phyloP scores from a whole-genome alignment of 2,888 invertebrate species.

The Octonoba sinensis region DNA sequence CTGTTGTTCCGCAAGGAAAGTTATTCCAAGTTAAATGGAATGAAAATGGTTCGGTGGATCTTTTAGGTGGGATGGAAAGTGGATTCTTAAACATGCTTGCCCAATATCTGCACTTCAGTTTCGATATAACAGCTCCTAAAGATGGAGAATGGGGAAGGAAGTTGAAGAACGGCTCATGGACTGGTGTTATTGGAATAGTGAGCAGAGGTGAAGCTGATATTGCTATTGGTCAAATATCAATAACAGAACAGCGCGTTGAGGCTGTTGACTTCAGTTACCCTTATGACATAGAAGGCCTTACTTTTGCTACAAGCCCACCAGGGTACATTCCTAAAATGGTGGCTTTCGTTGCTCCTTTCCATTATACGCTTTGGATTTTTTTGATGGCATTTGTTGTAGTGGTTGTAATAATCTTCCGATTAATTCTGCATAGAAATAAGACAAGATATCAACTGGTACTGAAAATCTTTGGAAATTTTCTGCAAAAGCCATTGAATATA shows the following conservation, averaged over 20 bases:
- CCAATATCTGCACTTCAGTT: background rate
- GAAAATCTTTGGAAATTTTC: constrained; percentile 12
- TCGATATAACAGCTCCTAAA: background rate
- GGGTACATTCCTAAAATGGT: constrained; percentile 2
- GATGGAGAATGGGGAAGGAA: constrained; percentile 12
- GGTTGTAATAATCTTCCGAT: background rate
- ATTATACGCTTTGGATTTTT: constrained; percentile 9
- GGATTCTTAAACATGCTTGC: constrained; percentile 6
- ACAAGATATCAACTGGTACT: background rate
- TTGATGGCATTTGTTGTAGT: background rate
- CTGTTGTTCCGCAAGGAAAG: constrained; percentile 6
- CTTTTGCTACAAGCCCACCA: constrained; percentile 18
- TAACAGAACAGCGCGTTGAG: constrained; percentile 74
- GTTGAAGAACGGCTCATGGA: constrained; percentile 13
- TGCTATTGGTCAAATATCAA: constrained; percentile 75
- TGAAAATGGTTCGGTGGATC: background rate
- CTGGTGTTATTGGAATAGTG: constrained; percentile 67
- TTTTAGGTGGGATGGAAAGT: constrained; percentile 11
- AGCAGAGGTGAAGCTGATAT: constrained; percentile 71
- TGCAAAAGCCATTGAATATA: constrained; percentile 10
- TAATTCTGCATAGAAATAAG: background rate
- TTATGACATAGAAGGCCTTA: constrained; percentile 68
- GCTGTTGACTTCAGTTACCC: constrained; percentile 73
- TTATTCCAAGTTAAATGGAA: constrained; percentile 1
- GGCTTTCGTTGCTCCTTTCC: constrained; percentile 15